Percentiles rank a stretch among this genome's conserved stretches.
phyloP scores from a whole-genome alignment of 2,797 vertebrate species.

The Philypnodon macrostomus region DNA sequence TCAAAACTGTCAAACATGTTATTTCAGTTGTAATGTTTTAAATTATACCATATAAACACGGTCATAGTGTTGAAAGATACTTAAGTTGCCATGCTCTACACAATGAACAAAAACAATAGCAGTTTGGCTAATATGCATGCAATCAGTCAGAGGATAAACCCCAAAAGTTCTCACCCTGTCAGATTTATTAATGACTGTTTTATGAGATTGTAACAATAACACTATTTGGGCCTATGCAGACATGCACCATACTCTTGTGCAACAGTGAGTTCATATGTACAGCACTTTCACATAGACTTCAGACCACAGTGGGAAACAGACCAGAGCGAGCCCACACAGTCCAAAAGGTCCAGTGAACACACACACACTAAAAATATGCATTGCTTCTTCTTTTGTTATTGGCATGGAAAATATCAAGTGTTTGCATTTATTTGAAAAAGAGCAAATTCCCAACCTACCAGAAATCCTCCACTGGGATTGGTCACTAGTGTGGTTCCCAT shows the following conservation, averaged over 20 bases:
- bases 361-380: constrained; percentile 19
- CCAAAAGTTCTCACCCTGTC: background rate
- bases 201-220: constrained; percentile 16
- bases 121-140: background rate
- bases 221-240: background rate
- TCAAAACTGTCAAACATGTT: constrained; percentile 1
- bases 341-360: constrained; percentile 41
- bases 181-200: constrained; percentile 5
- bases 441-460: constrained; percentile 80
- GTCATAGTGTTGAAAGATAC: background rate
- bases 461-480: constrained; percentile 92
- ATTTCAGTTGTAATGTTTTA: background rate
- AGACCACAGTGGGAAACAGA: constrained; percentile 24
- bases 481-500: constrained; percentile 95
- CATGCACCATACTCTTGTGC: background rate
- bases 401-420: constrained; percentile 28
- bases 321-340: constrained; percentile 21
- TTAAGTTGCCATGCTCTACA: background rate
- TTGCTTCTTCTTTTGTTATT: constrained; percentile 11
- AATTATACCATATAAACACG: constrained; percentile 17
- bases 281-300: constrained; percentile 36
- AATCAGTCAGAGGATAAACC: background rate
- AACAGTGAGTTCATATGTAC: constrained; percentile 12
- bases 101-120: constrained; percentile 7
- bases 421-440: constrained; percentile 22